Evolutionary conservation across 2,113 vertebrate species (phyloP), one percentile per base, ranked within the genome.

Genomic region (Nothocercus julius): DNA sequence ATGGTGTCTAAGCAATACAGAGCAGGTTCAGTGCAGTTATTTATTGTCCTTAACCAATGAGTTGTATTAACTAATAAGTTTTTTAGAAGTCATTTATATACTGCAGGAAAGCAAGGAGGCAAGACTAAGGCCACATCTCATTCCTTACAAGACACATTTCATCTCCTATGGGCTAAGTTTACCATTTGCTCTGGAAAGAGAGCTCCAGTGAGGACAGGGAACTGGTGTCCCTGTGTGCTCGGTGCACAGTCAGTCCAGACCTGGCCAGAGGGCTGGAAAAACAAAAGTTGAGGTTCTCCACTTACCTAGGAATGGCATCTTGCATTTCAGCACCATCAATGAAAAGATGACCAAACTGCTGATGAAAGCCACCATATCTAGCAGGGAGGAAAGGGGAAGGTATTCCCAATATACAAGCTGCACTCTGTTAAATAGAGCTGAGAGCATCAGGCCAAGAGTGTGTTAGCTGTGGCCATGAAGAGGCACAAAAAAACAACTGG

Each of bases 41-140:
- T 64, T 61, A 0, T 40, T 68, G 8, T 14, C 13, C 61, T 80
- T 76, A 54, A 22, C 2, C 21, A 49, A 49, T 24, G 21, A 24
- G 49, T 63, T 61, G 87, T 91, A 76, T n/a, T 56, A 61, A 72
- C 13, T 28, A 51, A 53, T 64, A 75, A 40, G 1, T 32, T 30
- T 77, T 17, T 77, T 42, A 81, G 0, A 0, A 3, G 8, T 74
- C 4, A 34, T 3, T 32, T 69, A 8, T 47, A 47, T 8, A 69
- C 38, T 45, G 21, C 3, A 21, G 1, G 24, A 70, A 91, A 47
- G 11, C 40, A 68, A 47, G 16, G 19, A 53, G 17, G 15, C 80
- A 85, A 13, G 4, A 51, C 2, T 28, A 83, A 47, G 9, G 20
- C 5, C 3, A 58, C 14, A 16, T 56, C 4, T 64, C 15, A 15